Conservation (phyloP, 2,888 invertebrate species). For the Synergus japonicus region DNA sequence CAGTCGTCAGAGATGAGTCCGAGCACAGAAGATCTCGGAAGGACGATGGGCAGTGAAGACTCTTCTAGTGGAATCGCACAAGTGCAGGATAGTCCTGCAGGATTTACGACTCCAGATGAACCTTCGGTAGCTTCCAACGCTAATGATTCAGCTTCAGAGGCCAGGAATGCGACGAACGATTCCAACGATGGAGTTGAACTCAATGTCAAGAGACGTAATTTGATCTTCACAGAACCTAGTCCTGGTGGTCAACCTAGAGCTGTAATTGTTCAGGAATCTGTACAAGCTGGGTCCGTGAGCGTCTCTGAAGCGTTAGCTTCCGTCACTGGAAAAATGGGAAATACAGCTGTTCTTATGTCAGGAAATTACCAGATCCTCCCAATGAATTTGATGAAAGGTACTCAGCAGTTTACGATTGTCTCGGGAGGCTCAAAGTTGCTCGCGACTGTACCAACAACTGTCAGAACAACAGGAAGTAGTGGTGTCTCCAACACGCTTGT, state of each 20-base stretch:
- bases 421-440: conserved; percentile 83
- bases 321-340: conserved; percentile 81
- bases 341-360: conserved; percentile 84
- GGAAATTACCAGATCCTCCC: conserved; percentile 85
- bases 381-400: conserved; percentile 85
- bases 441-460: conserved; percentile 71
- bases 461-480: conserved; percentile 63
- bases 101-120: conserved; percentile 73
- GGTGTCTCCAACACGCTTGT: conserved; percentile 82
- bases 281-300: conserved; percentile 72
- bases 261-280: conserved; percentile 74
- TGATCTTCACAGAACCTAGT: conserved; percentile 74
- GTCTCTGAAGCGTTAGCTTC: conserved; percentile 83
- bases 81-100: conserved; percentile 76
- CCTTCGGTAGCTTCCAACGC: conserved; percentile 59
- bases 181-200: conserved; percentile 71
- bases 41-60: conserved; percentile 87
- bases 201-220: conserved; percentile 69
- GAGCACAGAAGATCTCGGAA: conserved; percentile 83
- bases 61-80: conserved; percentile 83
- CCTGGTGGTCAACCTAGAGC: conserved; percentile 67
- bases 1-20: conserved; percentile 80
- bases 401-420: conserved; percentile 86
- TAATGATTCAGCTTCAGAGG: conserved; percentile 66
- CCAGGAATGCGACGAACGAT: conserved; percentile 70